Evolutionary conservation across 2,888 invertebrate species (phyloP).

Genomic region (Oscheius sp.): DNA sequence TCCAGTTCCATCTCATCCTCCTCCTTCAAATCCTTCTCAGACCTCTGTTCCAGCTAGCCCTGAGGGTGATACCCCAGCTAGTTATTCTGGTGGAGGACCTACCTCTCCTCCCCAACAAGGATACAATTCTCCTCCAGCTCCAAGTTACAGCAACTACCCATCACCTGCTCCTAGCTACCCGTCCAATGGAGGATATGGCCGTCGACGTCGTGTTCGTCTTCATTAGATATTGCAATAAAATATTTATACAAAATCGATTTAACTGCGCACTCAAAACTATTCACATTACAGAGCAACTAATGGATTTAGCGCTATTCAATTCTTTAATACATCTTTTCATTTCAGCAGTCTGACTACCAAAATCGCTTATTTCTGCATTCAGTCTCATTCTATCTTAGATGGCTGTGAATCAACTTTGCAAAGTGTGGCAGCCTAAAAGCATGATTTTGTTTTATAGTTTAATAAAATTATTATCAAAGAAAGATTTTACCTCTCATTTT

Average conservation of each 20-base stretch:
- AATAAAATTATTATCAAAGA: too few species aligned
- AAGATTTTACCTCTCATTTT: too few species aligned
- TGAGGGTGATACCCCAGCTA: constrained; percentile 12
- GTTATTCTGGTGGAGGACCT: neutral
- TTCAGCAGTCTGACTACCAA: too few species aligned
- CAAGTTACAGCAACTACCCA: neutral
- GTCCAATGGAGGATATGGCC: constrained; percentile 15
- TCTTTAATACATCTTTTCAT: too few species aligned
- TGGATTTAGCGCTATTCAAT: too few species aligned
- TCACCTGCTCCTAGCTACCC: neutral
- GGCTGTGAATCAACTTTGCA: too few species aligned
- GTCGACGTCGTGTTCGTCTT: constrained; percentile 15
- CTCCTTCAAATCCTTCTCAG: neutral
- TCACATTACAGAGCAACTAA: neutral
- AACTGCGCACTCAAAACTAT: neutral
- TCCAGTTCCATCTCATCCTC: neutral
- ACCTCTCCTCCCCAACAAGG: constrained; percentile 3
- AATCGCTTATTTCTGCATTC: too few species aligned
- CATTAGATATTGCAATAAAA: constrained; percentile 13
- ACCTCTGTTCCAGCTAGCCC: neutral
- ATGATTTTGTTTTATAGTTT: too few species aligned
- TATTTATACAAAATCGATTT: neutral
- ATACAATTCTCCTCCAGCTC: constrained; percentile 9
- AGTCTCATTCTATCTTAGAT: too few species aligned
- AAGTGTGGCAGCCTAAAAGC: too few species aligned